Evolutionary conservation across 2,797 vertebrate genomes (phyloP).

Genomic region (Oryzias sinensis): DNA sequence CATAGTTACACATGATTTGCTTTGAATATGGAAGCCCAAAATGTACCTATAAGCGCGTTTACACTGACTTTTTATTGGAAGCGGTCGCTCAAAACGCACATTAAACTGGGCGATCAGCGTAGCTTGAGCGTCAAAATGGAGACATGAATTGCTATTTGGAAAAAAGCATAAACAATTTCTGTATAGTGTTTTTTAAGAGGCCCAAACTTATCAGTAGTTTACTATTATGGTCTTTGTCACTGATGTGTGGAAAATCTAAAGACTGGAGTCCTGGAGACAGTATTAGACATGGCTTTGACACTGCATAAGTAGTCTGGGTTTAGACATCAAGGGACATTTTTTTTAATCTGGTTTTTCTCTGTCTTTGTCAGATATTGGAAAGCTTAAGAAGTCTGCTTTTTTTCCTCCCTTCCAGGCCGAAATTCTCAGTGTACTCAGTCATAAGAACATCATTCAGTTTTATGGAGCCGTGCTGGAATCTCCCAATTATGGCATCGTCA

Average conservation of each 20-base stretch:
- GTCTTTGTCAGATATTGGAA: slow-evolving; percentile 6
- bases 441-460: slow-evolving; percentile 99
- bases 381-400: slow-evolving; percentile 14
- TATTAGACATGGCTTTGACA: slow-evolving; percentile 4
- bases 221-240: slow-evolving; percentile 52
- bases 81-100: too few relatives aligned
- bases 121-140: neutral
- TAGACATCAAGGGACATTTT: neutral
- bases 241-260: slow-evolving; percentile 30
- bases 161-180: neutral
- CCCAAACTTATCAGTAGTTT: neutral
- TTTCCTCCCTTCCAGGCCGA: slow-evolving; percentile 82
- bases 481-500: slow-evolving; percentile 97
- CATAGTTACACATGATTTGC: too few relatives aligned
- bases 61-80: too few relatives aligned
- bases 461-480: slow-evolving; percentile 95
- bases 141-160: neutral
- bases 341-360: slow-evolving; percentile 5
- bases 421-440: slow-evolving; percentile 97
- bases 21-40: too few relatives aligned
- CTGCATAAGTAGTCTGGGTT: neutral
- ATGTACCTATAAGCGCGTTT: too few relatives aligned
- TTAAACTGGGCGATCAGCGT: too few relatives aligned
- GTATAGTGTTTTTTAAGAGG: neutral
- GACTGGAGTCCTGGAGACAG: slow-evolving; percentile 21